A percentile compares a stretch with the other conserved stretches of the same genome.
phyloP scores from a whole-genome alignment of 1,140 invertebrate species.

The Asobara japonica region DNA sequence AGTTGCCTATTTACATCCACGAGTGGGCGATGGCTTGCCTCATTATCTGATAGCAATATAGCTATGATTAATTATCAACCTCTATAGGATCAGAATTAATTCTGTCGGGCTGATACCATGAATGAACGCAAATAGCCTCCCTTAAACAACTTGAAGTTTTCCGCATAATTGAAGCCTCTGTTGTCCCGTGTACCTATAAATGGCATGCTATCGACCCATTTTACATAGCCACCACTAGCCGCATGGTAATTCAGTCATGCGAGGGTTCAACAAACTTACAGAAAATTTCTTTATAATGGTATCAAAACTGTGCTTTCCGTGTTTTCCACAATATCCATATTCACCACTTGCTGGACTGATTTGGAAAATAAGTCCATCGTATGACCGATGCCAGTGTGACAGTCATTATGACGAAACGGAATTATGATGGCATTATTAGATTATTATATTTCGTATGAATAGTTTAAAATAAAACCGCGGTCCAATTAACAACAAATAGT shows the following conservation, averaged over 20 bases:
- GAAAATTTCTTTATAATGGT: neutral
- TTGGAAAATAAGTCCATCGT: no score
- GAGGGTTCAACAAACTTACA: constrained; percentile 23
- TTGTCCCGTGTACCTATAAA: constrained; percentile 2
- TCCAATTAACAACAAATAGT: no score
- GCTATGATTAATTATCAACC: neutral
- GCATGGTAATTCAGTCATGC: constrained; percentile 28
- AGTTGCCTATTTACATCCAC: no score
- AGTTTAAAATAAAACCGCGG: no score
- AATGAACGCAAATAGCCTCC: neutral
- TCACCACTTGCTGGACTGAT: no score
- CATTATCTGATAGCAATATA: no score
- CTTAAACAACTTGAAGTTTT: constrained; percentile 5
- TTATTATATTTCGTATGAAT: no score
- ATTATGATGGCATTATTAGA: no score
- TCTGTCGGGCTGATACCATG: neutral
- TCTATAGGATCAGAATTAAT: neutral
- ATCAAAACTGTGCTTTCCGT: neutral
- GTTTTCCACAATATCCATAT: neutral
- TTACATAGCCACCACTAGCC: neutral
- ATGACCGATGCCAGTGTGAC: no score
- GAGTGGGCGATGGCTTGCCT: no score
- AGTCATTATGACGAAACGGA: no score
- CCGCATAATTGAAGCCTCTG: constrained; percentile 10
- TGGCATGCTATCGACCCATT: constrained; percentile 27